Conservation (phyloP, 2,797 vertebrate genomes). For the Leontopithecus rosalia region DNA sequence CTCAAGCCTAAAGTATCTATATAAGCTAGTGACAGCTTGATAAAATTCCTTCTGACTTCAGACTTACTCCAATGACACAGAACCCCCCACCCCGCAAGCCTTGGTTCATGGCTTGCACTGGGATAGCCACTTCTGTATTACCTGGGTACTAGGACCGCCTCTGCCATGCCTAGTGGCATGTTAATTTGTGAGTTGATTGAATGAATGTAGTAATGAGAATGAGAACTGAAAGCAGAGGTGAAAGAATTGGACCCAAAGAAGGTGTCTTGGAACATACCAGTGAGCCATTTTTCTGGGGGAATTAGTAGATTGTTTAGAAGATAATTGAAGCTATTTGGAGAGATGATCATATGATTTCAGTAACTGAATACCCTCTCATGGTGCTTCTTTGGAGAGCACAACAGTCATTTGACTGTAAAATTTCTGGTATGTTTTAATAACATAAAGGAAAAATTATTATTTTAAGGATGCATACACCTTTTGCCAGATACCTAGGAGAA, state of each 20-base stretch:
- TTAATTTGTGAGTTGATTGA: neutral
- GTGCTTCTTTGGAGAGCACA: neutral
- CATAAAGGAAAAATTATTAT: slow-evolving; percentile 4
- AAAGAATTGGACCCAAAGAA: slow-evolving; percentile 16
- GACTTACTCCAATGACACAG: neutral
- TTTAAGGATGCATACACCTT: slow-evolving; percentile 28
- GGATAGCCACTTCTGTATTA: neutral
- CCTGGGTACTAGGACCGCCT: neutral
- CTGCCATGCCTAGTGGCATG: neutral
- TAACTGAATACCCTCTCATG: neutral
- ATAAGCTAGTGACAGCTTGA: neutral
- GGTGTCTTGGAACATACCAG: neutral
- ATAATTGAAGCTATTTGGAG: neutral
- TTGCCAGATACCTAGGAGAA: neutral
- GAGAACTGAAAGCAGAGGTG: neutral
- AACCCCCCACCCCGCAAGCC: neutral
- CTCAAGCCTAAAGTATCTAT: neutral
- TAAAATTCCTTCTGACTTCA: neutral
- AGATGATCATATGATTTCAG: neutral
- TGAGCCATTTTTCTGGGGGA: slow-evolving; percentile 22
- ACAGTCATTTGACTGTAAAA: slow-evolving; percentile 11
- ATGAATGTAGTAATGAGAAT: neutral
- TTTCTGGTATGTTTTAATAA: slow-evolving; percentile 45
- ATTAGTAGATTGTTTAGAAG: slow-evolving; percentile 35
- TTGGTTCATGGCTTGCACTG: neutral